Evolutionary conservation across 35 echinoderm and acorn worm species (phyloP).

Genomic region (Apostichopus californicus): DNA sequence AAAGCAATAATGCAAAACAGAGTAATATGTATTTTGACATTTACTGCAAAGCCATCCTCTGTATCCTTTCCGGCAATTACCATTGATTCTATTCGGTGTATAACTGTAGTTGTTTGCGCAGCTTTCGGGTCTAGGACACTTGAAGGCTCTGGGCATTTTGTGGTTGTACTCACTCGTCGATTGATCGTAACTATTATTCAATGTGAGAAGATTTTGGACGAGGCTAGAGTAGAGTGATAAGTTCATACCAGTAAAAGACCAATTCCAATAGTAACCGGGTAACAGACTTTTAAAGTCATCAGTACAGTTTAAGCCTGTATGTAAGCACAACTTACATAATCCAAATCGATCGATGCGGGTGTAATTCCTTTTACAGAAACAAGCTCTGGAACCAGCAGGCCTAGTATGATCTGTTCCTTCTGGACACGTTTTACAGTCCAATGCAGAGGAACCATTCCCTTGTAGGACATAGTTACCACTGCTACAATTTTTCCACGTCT

Average conservation of each 20-base stretch:
- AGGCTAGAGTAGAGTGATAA: conserved; percentile 4
- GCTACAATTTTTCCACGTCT: conserved; percentile 35
- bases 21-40: conserved; percentile 32
- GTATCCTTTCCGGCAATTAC: conserved; percentile 18
- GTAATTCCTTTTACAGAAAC: conserved; percentile 56
- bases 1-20: conserved; percentile 51
- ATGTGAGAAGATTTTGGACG: neutral
- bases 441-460: conserved; percentile 1
- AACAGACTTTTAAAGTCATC: conserved; percentile 40
- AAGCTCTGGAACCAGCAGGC: conserved; percentile 49
- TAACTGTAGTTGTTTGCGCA: conserved; percentile 1
- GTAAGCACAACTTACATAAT: neutral
- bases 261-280: conserved; percentile 62
- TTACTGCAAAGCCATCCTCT: conserved; percentile 59
- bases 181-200: neutral
- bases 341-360: conserved; percentile 49
- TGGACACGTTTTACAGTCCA: conserved; percentile 54
- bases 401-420: conserved; percentile 42
- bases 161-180: neutral
- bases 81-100: neutral
- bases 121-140: neutral
- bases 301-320: conserved; percentile 53
- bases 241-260: conserved; percentile 10
- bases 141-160: neutral
- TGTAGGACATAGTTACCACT: conserved; percentile 49